These are phyloP conservation scores for Actinopyga echinites DNA, from an alignment of 53 echinoderm and acorn worm species.

Conservation along the genomic window DNA sequence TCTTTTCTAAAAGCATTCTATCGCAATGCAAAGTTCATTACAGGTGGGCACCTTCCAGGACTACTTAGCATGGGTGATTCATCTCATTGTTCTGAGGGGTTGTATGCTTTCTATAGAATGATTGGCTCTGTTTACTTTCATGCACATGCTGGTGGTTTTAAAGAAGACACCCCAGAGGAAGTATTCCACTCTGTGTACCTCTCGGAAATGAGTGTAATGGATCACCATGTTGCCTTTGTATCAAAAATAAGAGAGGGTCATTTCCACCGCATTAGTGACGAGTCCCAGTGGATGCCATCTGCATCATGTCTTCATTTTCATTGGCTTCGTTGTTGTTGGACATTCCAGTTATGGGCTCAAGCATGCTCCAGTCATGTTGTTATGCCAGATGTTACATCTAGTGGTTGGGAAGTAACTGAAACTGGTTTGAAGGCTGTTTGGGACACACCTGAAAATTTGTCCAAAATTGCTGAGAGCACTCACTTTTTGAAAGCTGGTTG, in stretches of 20 bases:
- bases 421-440: background rate
- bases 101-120: slow-evolving; percentile 47
- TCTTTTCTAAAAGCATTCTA: slow-evolving; percentile 38
- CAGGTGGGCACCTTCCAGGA: slow-evolving; percentile 19
- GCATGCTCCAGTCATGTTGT: slow-evolving; percentile 1
- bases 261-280: slow-evolving; percentile 44
- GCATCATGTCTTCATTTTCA: background rate
- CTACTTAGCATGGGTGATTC: slow-evolving; percentile 13
- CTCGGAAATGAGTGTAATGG: background rate
- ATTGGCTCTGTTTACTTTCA: slow-evolving; percentile 52
- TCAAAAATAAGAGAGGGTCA: background rate
- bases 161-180: slow-evolving; percentile 34
- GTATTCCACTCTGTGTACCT: slow-evolving; percentile 5
- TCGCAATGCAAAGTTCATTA: slow-evolving; percentile 36
- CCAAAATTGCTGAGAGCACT: background rate
- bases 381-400: background rate
- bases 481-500: background rate
- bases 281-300: slow-evolving; percentile 49
- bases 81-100: background rate
- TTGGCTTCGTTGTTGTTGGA: too few relatives aligned
- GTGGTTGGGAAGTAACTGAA: background rate
- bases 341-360: slow-evolving; percentile 16
- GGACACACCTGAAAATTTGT: slow-evolving; percentile 6
- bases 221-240: slow-evolving; percentile 27
- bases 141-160: slow-evolving; percentile 40